Base-by-base conservation (phyloP, 2,113 vertebrate genomes). In the Triplophysa dalaica region DNA sequence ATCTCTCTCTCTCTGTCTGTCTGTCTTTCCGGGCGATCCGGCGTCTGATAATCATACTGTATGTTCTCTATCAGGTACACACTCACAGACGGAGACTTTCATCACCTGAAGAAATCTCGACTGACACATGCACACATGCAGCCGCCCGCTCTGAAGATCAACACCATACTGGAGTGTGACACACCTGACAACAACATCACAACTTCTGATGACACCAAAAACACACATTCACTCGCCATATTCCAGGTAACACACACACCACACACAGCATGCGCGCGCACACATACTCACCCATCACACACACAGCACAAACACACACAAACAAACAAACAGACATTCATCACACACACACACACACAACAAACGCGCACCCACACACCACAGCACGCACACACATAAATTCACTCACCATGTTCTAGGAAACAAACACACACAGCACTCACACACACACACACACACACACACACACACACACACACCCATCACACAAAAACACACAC, bases 141-240 rank as follows among this genome's bases (percentile, higher is more conserved):
- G 79, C 92, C 86, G 0, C 95, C 92, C 0, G 91, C 94, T 75
- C 92, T 98, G 83, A 96, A 95, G 89, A 98, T 99, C 3, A 91
- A 97, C 88, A 98, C 97, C 84, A 98, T 98, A 87, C 95, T 96
- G 14, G 97, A 99, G 91, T 97, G 95, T 0, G 96, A 97, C 63
- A 93, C 94, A 3, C 93, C 93, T 0, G 96, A 97, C 85, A 95
- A 90, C 90, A 95, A 90, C 90, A 95, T 93, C 85, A 77, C 17
- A 91, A 90, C 74, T 90, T 88, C 86, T 0, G 92, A 95, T 56
- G 87, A 88, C 0, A 64, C 82, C 11, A 72, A 88, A 0, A 79
- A 91, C 85, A 95, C 95, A 84, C 91, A 92, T 0, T 92, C 93
- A 69, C 92, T 97, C 0, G 92, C 94, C 75, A 97, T 98, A 85